Base-by-base conservation (phyloP, 2,113 vertebrate genomes). In the Prionailurus bengalensis region DNA sequence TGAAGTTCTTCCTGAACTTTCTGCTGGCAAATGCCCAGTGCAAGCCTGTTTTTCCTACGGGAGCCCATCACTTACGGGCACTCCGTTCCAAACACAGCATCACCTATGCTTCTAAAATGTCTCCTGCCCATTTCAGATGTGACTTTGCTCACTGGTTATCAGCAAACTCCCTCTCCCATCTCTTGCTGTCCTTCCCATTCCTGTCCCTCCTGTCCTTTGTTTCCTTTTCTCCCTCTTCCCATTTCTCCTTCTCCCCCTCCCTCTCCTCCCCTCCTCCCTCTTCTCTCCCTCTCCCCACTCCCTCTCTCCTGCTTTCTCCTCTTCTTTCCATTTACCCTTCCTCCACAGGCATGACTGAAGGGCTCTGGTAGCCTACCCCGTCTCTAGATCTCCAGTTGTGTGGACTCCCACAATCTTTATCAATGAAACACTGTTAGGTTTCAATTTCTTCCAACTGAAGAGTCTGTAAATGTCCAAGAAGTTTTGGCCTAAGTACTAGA, bases 241-340 rank as follows among this genome's bases (percentile, higher is more conserved):
- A 17, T 78, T 17, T 29, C 63, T n/a, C 11, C 45, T 1, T 39
- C 4, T 2, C 14, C 15, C n/a, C 7, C 3, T 42, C 45, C 4
- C 4, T 7, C 11, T 29, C 36, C 39, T 2, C 23, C n/a, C 1
- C 10, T 23, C 5, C 17, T 1, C 0, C 10, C 3, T 21, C 21
- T 0, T 1, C 14, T 5, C 42, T 16, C 4, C 14, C 55, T 3
- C 0, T 21, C 48, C 9, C 61, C 14, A 25, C n/a, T 53, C n/a
- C 86, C 25, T 27, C 53, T 14, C 9, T 80, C 25, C 13, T 29
- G 8, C 45, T 39, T 29, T 39, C 45, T n/a, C 25, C 4, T 39
- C 2, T 21, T 63, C 48, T 68, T 45, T 6, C 23, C 7, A 7
- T 23, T 11, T 63, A 7, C 4, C 17, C 17, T 88, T 51, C 33